Conservation (phyloP, 2,113 vertebrate genomes). For the Microtus ochrogaster region DNA sequence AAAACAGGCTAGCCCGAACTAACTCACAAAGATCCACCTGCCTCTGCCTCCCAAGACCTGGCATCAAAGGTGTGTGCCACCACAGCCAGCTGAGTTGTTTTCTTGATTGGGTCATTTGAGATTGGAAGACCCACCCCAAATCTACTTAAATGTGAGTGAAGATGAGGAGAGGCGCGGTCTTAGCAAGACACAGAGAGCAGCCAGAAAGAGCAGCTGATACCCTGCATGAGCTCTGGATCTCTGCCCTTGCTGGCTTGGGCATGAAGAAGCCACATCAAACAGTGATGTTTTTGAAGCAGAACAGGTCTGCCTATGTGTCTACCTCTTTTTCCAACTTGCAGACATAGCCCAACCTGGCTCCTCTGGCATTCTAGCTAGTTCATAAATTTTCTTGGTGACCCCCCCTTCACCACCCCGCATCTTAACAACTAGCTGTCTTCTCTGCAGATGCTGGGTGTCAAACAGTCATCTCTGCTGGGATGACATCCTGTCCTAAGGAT, state of each 20-base stretch:
- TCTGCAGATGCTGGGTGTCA: not conserved
- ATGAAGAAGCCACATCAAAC: not conserved
- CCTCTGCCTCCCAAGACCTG: too few species aligned
- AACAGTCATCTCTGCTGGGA: not conserved
- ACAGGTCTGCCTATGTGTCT: not conserved
- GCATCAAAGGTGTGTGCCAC: too few species aligned
- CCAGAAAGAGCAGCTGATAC: not conserved
- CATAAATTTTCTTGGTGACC: not conserved
- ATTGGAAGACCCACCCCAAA: not conserved
- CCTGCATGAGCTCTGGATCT: not conserved
- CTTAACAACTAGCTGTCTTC: not conserved
- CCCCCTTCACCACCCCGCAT: rapidly evolving
- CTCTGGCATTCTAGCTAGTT: not conserved
- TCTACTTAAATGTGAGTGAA: not conserved
- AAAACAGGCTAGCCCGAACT: too few species aligned
- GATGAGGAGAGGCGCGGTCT: not conserved
- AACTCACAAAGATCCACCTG: too few species aligned
- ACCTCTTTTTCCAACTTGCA: not conserved
- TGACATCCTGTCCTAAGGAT: not conserved
- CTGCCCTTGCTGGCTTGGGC: not conserved
- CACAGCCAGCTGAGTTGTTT: not conserved
- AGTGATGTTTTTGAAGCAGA: not conserved
- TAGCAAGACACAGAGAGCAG: not conserved
- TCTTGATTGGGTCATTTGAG: not conserved
- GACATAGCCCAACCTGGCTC: not conserved